Percentiles rank a stretch among this genome's conserved stretches.
Evolutionary conservation across 1,140 invertebrate genomes (phyloP).

Genomic region (Oscheius sp.): DNA sequence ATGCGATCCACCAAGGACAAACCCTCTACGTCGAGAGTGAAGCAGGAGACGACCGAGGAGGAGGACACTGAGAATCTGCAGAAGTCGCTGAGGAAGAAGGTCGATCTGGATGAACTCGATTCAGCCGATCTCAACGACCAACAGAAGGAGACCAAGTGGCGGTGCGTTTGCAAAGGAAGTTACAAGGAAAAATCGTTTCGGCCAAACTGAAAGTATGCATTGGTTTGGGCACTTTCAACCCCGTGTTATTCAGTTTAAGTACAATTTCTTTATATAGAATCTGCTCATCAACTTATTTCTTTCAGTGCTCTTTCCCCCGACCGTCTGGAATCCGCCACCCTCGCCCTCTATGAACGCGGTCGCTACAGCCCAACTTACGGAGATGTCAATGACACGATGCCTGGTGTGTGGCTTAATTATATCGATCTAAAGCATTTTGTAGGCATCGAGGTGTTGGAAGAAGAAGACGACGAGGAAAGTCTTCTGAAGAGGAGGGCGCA

Average conservation of each 20-base stretch:
- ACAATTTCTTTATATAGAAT: too few species aligned
- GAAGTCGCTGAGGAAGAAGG: constrained; percentile 35
- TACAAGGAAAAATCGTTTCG: too few species aligned
- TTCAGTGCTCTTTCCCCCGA: constrained; percentile 18
- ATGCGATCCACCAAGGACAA: neutral
- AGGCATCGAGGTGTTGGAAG: constrained; percentile 74
- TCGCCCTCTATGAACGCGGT: constrained; percentile 73
- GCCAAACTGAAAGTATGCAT: too few species aligned
- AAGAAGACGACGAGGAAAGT: constrained; percentile 76
- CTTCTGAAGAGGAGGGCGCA: constrained; percentile 41
- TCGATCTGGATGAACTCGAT: constrained; percentile 26
- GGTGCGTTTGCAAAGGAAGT: constrained; percentile 15
- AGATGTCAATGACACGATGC: constrained; percentile 72
- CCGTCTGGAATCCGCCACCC: constrained; percentile 56
- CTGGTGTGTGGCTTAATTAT: constrained; percentile 63
- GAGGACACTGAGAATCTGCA: constrained; percentile 52
- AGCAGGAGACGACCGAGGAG: constrained; percentile 48
- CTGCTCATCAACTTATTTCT: too few species aligned
- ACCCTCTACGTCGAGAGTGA: constrained; percentile 14
- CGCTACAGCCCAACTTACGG: constrained; percentile 80
- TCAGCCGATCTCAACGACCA: constrained; percentile 41
- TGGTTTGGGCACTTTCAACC: too few species aligned
- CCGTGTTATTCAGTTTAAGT: too few species aligned
- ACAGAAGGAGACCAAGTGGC: constrained; percentile 48
- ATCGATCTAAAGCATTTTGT: constrained; percentile 6